Conservation (phyloP, 2,888 invertebrate genomes). For the Dryocosmus kuriphilus region DNA sequence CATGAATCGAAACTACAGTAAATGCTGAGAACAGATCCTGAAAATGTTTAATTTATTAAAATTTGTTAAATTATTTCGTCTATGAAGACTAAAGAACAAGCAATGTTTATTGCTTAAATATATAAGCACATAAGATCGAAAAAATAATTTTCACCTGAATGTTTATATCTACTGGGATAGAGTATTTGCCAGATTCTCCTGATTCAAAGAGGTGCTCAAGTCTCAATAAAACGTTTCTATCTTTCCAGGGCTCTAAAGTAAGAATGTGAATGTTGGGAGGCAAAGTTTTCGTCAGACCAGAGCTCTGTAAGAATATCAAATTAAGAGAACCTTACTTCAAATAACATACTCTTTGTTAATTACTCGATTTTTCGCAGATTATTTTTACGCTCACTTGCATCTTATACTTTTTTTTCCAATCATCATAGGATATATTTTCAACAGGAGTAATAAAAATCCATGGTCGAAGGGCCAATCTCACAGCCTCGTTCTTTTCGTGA, state of each 20-base stretch:
- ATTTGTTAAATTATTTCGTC: background rate
- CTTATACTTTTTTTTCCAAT: slow-evolving; percentile 20
- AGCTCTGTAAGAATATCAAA: slow-evolving; percentile 50
- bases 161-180: slow-evolving; percentile 80
- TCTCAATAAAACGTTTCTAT: slow-evolving; percentile 83
- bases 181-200: slow-evolving; percentile 80
- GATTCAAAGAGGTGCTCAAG: slow-evolving; percentile 88
- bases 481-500: slow-evolving; percentile 4
- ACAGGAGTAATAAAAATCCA: slow-evolving; percentile 20
- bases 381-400: slow-evolving; percentile 2
- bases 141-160: slow-evolving; percentile 75
- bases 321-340: no score
- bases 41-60: slow-evolving; percentile 1
- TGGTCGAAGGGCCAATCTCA: slow-evolving; percentile 13
- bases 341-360: no score
- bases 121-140: background rate
- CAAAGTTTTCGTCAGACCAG: slow-evolving; percentile 72
- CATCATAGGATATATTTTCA: slow-evolving; percentile 7
- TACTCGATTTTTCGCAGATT: no score
- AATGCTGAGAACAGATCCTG: slow-evolving; percentile 81
- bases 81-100: no score
- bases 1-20: slow-evolving; percentile 80
- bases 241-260: slow-evolving; percentile 88
- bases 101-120: no score
- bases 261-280: slow-evolving; percentile 87